Base-by-base conservation (phyloP, 2,888 invertebrate species). In the Tuta absoluta region DNA sequence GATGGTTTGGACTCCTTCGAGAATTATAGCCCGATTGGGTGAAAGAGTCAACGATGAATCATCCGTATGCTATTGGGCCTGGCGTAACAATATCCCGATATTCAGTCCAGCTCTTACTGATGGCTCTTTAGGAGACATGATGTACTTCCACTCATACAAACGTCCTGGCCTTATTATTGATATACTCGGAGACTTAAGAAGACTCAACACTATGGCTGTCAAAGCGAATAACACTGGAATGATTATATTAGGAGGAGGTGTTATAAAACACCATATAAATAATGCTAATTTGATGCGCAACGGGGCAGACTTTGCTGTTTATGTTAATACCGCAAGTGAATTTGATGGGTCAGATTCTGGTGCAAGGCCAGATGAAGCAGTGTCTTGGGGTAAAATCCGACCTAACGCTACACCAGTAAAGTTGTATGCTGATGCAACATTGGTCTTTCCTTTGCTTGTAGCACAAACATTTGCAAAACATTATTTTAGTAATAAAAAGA, bases 271-370 rank as follows among this genome's bases (percentile, higher is more conserved):
- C 89, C 99, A 99, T 81, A 98, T 99, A 73, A 98, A 98, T 87
- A 99, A 99, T 93, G 99, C 99, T 1, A 99, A 99, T 93, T 93
- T 99, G 64, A 99, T 99, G 99, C 93, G 99, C 72, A 99, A 99
- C 85, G 99, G 99, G 17, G 98, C 99, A 0, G 98, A 99, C 85
- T 99, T 93, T 88, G 93, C 98, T 0, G 98, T 99, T 0, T 99
- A 96, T 85, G 91, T 99, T 12, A 99, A 99, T 84, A 99, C 99
- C 0, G 96, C 95, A 0, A 95, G 96, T 37, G 99, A 99, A 87
- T 99, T 95, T 92, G 99, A 99, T 91, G 99, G 98, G 0, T 98
- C 98, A 80, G 99, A 99, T 84, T 96, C 98, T 38, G 99, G 99
- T 0, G 99, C 99, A 0, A 93, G 97, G 65, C 99, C 99, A 0